phyloP scores from a whole-genome alignment of 1,140 invertebrate genomes.

The Drosophila sulfurigaster region DNA sequence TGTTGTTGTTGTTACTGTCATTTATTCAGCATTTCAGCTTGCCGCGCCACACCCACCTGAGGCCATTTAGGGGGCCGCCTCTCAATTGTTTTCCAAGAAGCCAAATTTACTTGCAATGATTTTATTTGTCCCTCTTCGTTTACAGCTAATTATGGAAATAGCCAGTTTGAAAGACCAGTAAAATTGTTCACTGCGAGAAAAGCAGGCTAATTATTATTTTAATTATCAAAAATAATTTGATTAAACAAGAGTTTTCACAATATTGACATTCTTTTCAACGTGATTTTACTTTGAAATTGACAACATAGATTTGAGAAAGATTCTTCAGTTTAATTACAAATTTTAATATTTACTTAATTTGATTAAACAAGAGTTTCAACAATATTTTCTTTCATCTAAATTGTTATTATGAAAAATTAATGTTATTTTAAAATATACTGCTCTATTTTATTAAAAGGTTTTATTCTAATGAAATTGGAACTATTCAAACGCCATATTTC shows the following conservation, averaged over 20 bases:
- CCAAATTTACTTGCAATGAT: constrained; percentile 32
- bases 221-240: background rate
- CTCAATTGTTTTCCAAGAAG: constrained; percentile 32
- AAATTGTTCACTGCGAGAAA: constrained; percentile 10
- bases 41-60: constrained; percentile 12
- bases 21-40: constrained; percentile 2
- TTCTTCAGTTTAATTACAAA: no score
- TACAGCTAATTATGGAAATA: constrained; percentile 28
- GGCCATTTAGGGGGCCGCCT: background rate
- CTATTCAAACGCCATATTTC: no score
- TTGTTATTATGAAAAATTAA: no score
- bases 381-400: no score
- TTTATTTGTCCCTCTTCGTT: constrained; percentile 10
- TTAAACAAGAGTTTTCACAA: background rate
- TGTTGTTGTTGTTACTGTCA: background rate
- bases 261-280: background rate
- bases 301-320: no score
- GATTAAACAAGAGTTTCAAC: no score
- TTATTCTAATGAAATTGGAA: no score
- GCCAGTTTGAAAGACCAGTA: background rate
- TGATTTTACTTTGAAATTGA: no score
- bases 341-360: no score
- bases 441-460: no score
- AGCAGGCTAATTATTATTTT: no score
- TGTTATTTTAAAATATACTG: no score